Evolutionary conservation across 2,113 vertebrate genomes (phyloP).

Genomic region (Aviceda subcristata): DNA sequence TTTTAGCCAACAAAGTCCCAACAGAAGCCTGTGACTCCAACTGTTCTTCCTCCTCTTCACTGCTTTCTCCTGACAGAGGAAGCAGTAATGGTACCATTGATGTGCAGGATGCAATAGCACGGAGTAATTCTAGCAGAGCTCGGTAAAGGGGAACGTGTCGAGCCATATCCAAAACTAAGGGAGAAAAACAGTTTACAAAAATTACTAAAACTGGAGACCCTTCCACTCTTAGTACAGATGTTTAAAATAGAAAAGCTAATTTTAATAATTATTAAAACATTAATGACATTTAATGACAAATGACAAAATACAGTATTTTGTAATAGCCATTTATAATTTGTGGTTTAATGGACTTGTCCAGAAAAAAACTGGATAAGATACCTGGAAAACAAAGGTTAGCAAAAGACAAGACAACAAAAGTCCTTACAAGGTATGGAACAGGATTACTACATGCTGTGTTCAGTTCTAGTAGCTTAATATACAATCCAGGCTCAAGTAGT

Average conservation of each 20-base stretch:
- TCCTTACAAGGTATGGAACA: neutral
- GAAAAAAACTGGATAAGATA: neutral
- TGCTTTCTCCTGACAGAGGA: conserved; percentile 85
- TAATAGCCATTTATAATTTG: neutral
- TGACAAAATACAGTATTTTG: neutral
- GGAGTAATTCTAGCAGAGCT: conserved; percentile 90
- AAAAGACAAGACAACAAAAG: neutral
- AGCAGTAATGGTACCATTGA: conserved; percentile 91
- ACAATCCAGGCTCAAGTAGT: neutral
- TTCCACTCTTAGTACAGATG: neutral
- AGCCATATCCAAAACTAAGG: conserved; percentile 93
- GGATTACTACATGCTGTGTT: neutral
- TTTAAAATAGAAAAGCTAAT: neutral
- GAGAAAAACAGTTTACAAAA: neutral
- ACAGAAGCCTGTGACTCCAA: conserved; percentile 92
- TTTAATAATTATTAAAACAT: neutral
- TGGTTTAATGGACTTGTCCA: neutral
- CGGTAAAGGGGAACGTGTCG: conserved; percentile 95
- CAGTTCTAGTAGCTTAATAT: neutral
- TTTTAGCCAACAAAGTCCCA: conserved; percentile 94
- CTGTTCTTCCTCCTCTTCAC: conserved; percentile 87
- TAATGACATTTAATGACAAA: neutral
- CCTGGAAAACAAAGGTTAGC: neutral
- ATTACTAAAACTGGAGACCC: neutral
- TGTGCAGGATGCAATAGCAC: conserved; percentile 91